Base-by-base conservation (phyloP, 2,113 vertebrate species). In the Eulemur rufifrons region DNA sequence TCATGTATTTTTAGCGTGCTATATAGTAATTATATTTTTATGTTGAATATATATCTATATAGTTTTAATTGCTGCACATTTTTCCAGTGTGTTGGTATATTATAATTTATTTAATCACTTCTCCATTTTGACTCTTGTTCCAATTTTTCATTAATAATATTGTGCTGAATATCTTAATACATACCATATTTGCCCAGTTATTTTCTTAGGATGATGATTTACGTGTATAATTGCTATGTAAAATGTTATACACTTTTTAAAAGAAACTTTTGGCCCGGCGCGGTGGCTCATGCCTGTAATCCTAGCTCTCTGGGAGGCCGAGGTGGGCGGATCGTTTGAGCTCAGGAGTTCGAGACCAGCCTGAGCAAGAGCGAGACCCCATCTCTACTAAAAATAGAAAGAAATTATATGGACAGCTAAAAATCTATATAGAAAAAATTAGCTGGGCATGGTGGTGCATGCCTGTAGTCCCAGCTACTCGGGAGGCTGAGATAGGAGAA, bases 131-230 rank as follows among this genome's bases (percentile, higher is more conserved):
- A 56, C 10, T 76, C 37, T 63, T 78, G 29, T 90, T 80, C 52
- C 25, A 68, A 5, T 59, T 86, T 63, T 94, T 92, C 17, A 12
- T 89, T 91, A 71, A 89, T 6, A 92, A 45, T 81, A 82, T 8
- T 56, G 8, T 84, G 8, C 37, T 89, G 71, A 66, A 21, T 80
- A 4, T 80, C 66, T 91, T 69, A n/a, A 27, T 76, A 39, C 18
- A 27, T 59, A 5, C 61, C 27, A 5, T 96, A 86, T 82, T 90
- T 94, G 15, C 12, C 52, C 32, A 94, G 2, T 92, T 89, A 42
- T 95, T 89, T 89, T 92, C 29, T 94, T 92, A 50, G 17, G 52
- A 32, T 85, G 39, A 66, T 82, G 78, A 66, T 61, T 4, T 83
- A 10, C 66, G 23, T 25, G 10, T 82, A 63, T 74, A 89, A 76